Conservation (phyloP, 2,113 vertebrate genomes). For the Acrocephalus arundinaceus region DNA sequence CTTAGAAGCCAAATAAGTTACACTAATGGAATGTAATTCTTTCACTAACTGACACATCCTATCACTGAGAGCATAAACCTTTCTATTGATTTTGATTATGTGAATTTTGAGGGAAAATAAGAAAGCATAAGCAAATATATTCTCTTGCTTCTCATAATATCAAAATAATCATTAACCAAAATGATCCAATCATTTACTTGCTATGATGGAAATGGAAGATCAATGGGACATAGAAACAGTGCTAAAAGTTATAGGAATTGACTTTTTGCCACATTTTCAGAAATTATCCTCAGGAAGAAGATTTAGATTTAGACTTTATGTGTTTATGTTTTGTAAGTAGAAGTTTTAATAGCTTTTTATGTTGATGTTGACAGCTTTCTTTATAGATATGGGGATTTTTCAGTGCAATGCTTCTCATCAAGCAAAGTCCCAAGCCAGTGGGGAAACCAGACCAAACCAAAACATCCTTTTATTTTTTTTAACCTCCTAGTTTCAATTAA, state of each 20-base stretch:
- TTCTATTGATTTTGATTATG: neutral
- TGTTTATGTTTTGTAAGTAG: neutral
- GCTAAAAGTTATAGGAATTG: neutral
- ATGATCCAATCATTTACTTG: neutral
- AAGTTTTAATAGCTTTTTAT: neutral
- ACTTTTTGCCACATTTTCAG: neutral
- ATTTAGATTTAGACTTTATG: neutral
- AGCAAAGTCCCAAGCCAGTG: neutral
- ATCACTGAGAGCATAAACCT: neutral
- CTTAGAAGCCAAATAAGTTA: neutral
- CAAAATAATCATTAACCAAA: neutral
- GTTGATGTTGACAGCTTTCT: neutral
- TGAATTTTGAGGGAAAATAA: neutral
- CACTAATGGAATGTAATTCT: neutral
- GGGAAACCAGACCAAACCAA: neutral
- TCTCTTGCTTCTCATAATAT: neutral
- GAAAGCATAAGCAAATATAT: neutral
- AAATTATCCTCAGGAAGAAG: neutral
- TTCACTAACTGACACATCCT: neutral
- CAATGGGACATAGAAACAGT: neutral
- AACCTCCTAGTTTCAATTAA: neutral
- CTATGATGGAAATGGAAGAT: neutral
- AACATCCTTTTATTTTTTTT: neutral
- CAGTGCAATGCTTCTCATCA: neutral
- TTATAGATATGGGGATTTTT: neutral